Evolutionary conservation across 2,797 vertebrate genomes (phyloP).

Genomic region (Microctenopoma stevenorrisi): DNA sequence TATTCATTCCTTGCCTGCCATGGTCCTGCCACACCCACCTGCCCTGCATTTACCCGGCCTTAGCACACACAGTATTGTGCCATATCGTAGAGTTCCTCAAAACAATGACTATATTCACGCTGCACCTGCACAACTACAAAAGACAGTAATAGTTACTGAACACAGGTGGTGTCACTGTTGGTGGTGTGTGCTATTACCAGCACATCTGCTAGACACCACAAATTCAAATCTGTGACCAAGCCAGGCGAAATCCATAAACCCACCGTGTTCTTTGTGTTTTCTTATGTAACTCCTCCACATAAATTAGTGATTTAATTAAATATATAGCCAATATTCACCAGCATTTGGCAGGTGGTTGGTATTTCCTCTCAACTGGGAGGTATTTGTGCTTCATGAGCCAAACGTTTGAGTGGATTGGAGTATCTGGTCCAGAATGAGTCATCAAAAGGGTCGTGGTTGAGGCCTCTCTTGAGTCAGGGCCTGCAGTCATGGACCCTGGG

Average conservation of each 20-base stretch:
- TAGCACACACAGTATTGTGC: too few relatives aligned
- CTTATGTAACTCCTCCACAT: not conserved
- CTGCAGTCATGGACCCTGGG: slow-evolving; percentile 42
- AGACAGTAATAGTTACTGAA: not conserved
- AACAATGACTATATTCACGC: too few relatives aligned
- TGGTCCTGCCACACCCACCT: not conserved
- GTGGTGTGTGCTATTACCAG: too few relatives aligned
- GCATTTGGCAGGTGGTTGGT: slow-evolving; percentile 10
- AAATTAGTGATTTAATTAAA: slow-evolving; percentile 17
- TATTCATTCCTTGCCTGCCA: too few relatives aligned
- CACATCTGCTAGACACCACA: not conserved
- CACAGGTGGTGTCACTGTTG: not conserved
- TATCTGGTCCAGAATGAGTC: slow-evolving; percentile 42
- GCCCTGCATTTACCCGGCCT: too few relatives aligned
- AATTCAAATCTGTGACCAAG: slow-evolving; percentile 2
- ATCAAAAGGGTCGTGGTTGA: slow-evolving; percentile 38
- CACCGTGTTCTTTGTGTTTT: not conserved
- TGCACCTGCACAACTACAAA: slow-evolving; percentile 2
- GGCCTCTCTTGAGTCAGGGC: slow-evolving; percentile 29
- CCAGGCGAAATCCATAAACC: not conserved
- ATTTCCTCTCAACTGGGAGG: slow-evolving; percentile 17
- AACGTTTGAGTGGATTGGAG: slow-evolving; percentile 29
- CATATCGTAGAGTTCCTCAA: too few relatives aligned
- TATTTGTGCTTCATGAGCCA: slow-evolving; percentile 20
- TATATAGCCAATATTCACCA: slow-evolving; percentile 2